Evolutionary conservation across 1,140 invertebrate species (phyloP).

Genomic region (Formica exsecta): DNA sequence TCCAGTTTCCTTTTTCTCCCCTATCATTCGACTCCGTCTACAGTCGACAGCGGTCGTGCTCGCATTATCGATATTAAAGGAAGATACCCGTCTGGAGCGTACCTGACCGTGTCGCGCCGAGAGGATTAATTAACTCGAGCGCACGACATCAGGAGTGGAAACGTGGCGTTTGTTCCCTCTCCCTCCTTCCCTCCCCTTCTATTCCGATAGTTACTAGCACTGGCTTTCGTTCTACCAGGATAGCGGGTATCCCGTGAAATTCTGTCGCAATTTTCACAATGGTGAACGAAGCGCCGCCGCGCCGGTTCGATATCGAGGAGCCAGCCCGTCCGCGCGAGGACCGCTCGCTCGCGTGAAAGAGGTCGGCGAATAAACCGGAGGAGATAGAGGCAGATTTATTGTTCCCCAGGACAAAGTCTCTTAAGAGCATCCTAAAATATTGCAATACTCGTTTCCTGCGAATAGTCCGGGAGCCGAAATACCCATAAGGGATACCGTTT

Average conservation of each 20-base stretch:
- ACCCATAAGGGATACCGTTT: slow-evolving; percentile 56
- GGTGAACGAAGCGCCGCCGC: slow-evolving; percentile 11
- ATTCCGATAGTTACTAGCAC: slow-evolving; percentile 20
- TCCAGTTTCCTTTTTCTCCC: slow-evolving; percentile 65
- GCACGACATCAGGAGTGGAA: slow-evolving; percentile 80
- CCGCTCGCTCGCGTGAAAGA: slow-evolving; percentile 71
- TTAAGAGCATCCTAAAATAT: slow-evolving; percentile 68
- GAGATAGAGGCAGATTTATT: slow-evolving; percentile 70
- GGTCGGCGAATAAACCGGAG: slow-evolving; percentile 71
- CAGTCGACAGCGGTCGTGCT: slow-evolving; percentile 59
- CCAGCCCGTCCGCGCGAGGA: slow-evolving; percentile 49
- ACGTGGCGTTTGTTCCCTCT: slow-evolving; percentile 74
- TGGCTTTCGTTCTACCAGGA: slow-evolving; percentile 50
- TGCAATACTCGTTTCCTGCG: slow-evolving; percentile 49
- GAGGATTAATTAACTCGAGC: slow-evolving; percentile 83
- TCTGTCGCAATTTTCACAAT: slow-evolving; percentile 69
- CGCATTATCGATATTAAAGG: slow-evolving; percentile 84
- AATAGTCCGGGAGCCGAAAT: slow-evolving; percentile 47
- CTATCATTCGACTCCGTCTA: slow-evolving; percentile 51
- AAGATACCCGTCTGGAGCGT: slow-evolving; percentile 78
- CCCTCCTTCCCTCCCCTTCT: slow-evolving; percentile 31
- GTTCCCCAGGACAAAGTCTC: slow-evolving; percentile 64
- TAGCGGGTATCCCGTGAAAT: slow-evolving; percentile 61
- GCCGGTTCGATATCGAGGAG: slow-evolving; percentile 60
- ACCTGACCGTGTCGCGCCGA: slow-evolving; percentile 79